Evolutionary conservation across 2,113 vertebrate genomes (phyloP).

Genomic region (Seriola aureovittata): DNA sequence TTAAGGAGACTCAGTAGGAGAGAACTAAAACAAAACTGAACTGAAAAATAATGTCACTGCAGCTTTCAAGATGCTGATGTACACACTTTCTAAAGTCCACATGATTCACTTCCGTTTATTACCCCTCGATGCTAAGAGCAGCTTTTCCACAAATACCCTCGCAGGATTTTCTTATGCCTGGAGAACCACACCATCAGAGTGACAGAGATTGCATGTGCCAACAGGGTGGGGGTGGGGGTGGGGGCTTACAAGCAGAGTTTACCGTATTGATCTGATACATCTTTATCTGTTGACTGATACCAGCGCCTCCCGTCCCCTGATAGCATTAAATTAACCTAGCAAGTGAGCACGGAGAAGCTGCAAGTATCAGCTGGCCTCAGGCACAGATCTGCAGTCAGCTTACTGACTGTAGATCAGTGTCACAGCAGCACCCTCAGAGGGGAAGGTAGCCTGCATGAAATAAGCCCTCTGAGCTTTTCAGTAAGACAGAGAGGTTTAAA

Average conservation of each 20-base stretch:
- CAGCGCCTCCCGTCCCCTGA: conserved; percentile 30
- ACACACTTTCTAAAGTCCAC: neutral
- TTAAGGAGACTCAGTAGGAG: conserved; percentile 42
- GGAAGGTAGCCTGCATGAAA: neutral
- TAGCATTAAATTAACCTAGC: conserved; percentile 62
- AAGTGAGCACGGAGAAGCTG: conserved; percentile 30
- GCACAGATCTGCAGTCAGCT: conserved; percentile 56
- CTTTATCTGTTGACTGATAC: conserved; percentile 53
- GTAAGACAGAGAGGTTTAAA: neutral
- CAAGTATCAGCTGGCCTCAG: conserved; percentile 26
- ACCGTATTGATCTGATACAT: conserved; percentile 61
- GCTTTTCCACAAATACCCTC: conserved; percentile 23
- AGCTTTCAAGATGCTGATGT: conserved; percentile 45
- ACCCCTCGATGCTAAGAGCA: conserved; percentile 26
- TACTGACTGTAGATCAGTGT: conserved; percentile 50
- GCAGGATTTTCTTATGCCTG: neutral
- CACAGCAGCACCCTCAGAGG: neutral
- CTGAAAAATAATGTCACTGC: conserved; percentile 19
- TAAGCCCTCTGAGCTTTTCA: conserved; percentile 3
- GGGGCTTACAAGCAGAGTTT: conserved; percentile 37
- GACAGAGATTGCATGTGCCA: conserved; percentile 7
- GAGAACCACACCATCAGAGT: neutral
- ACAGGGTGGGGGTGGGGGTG: neutral
- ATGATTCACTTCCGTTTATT: conserved; percentile 28
- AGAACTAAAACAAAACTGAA: conserved; percentile 32